phyloP scores from a whole-genome alignment of 2,888 invertebrate genomes.

The Limnephilus auricula region DNA sequence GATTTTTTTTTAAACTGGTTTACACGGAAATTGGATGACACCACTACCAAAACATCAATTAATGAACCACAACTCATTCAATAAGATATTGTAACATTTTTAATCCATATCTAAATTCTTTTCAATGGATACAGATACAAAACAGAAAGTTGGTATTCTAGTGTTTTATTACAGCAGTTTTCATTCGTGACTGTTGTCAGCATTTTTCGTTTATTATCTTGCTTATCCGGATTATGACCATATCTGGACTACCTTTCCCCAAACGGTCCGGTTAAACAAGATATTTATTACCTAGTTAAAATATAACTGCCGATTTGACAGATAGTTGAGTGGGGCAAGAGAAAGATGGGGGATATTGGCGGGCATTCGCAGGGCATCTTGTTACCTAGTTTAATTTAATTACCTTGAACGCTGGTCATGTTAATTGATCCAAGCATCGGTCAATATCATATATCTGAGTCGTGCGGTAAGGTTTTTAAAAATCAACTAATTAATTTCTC shows the following conservation, averaged over 20 bases:
- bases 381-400: not conserved
- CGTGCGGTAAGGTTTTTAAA: constrained; percentile 44
- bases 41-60: not conserved
- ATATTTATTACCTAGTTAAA: not conserved
- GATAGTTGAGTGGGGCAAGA: not conserved
- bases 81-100: not conserved
- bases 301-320: not conserved
- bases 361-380: not conserved
- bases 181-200: not conserved
- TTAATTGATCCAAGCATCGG: constrained; percentile 27
- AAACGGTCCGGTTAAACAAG: not conserved
- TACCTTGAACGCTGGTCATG: not conserved
- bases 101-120: not conserved
- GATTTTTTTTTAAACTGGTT: not conserved
- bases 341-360: not conserved
- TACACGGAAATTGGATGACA: not conserved
- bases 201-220: not conserved
- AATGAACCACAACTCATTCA: not conserved
- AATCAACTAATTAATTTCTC: constrained; percentile 52
- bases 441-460: constrained; percentile 19
- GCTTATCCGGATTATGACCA: not conserved
- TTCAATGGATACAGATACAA: not conserved
- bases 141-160: not conserved
- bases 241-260: not conserved
- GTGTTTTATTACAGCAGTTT: not conserved